Conservation (phyloP, 2,113 vertebrate genomes). For the Cariama cristata region DNA sequence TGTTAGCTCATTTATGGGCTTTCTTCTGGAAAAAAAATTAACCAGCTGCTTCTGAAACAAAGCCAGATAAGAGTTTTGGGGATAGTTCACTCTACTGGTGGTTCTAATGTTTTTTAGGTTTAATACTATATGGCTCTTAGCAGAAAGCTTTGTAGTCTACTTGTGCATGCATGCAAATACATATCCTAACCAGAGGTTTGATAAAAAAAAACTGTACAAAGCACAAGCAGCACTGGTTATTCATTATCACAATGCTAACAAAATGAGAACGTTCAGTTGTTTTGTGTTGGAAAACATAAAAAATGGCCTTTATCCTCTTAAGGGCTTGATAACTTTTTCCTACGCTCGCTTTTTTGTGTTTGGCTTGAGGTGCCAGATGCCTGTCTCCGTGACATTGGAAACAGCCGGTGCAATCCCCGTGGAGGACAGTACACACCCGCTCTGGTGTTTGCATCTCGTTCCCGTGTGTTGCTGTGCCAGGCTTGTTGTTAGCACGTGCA, state of each 20-base stretch:
- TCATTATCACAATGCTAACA: not conserved
- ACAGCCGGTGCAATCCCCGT: accelerated
- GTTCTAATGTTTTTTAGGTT: not conserved
- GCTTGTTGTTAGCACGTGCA: not conserved
- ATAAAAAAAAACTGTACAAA: not conserved
- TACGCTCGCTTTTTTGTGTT: not conserved
- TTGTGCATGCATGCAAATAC: not conserved
- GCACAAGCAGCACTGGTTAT: not conserved
- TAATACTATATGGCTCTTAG: not conserved
- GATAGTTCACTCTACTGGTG: not conserved
- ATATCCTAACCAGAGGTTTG: not conserved
- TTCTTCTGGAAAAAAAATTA: not conserved
- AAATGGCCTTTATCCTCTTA: not conserved
- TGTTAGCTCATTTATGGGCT: not conserved
- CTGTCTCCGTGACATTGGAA: not conserved
- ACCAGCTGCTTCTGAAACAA: not conserved
- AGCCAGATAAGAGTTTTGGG: not conserved
- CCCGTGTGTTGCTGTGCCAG: not conserved
- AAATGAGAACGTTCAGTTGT: not conserved
- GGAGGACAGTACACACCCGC: not conserved
- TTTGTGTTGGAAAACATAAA: not conserved
- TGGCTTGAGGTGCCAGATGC: not conserved
- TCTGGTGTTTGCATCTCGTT: not conserved
- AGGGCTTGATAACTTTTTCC: not conserved
- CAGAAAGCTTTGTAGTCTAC: not conserved